These are phyloP conservation scores for Eumacrocentrus americanus DNA, from an alignment of 2,888 invertebrate genomes.

Conservation along the genomic window DNA sequence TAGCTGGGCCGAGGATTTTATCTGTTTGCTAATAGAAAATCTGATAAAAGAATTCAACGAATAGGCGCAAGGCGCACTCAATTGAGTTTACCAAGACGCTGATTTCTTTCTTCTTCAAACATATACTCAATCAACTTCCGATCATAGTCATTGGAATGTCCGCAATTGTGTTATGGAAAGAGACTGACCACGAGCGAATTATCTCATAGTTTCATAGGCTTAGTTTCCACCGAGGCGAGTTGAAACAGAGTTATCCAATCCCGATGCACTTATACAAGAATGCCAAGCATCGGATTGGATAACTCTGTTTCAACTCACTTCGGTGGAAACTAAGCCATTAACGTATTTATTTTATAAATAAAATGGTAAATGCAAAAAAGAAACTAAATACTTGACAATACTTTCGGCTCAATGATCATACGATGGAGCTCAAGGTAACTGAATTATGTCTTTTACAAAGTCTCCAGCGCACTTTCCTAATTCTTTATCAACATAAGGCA, in stretches of 20 bases:
- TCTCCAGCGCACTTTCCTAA: not conserved
- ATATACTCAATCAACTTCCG: not conserved
- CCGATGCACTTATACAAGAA: too few species aligned
- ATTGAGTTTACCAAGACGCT: too few species aligned
- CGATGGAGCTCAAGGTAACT: too few species aligned
- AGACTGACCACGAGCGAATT: too few species aligned
- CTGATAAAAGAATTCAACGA: constrained; percentile 14
- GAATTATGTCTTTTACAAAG: not conserved
- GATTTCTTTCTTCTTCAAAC: not conserved
- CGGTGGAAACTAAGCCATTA: not conserved
- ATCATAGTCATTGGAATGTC: too few species aligned
- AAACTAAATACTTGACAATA: not conserved
- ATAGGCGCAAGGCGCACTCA: not conserved
- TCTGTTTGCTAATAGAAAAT: not conserved
- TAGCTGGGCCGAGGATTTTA: constrained; percentile 8
- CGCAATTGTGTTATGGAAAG: too few species aligned
- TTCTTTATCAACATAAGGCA: not conserved
- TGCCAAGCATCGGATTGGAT: too few species aligned
- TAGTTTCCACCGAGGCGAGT: too few species aligned
- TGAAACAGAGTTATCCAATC: too few species aligned
- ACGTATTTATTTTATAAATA: not conserved
- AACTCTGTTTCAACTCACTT: too few species aligned
- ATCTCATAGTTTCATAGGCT: too few species aligned
- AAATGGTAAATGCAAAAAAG: not conserved
- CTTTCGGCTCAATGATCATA: not conserved